Conservation (phyloP, 2,888 invertebrate genomes). For the Erebia aethiops region DNA sequence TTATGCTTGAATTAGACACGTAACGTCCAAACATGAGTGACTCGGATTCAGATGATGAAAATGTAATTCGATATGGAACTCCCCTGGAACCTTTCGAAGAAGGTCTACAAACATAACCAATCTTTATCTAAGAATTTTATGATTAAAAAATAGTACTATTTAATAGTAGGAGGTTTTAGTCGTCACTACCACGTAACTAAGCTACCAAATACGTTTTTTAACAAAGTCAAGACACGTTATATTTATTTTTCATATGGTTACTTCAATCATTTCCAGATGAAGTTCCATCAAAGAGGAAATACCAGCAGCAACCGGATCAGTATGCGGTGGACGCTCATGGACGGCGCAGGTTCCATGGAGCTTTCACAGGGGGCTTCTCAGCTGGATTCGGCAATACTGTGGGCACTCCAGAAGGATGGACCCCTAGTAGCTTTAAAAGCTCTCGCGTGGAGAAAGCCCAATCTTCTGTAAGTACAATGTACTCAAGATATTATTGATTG, state of each 20-base stretch:
- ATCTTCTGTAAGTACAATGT: conserved; percentile 55
- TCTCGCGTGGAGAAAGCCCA: conserved; percentile 86
- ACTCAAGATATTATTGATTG: no score
- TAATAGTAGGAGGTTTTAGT: no score
- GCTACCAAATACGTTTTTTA: no score
- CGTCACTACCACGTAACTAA: no score
- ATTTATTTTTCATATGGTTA: no score
- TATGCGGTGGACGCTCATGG: conserved; percentile 95
- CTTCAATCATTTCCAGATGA: conserved; percentile 82
- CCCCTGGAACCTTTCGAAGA: conserved; percentile 92
- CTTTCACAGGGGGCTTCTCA: conserved; percentile 98
- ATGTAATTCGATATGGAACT: conserved; percentile 89
- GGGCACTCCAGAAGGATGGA: conserved; percentile 97
- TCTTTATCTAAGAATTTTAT: not conserved
- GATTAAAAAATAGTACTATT: not conserved
- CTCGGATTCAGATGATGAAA: conserved; percentile 83
- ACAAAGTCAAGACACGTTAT: no score
- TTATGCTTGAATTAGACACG: not conserved
- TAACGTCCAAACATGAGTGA: conserved; percentile 6
- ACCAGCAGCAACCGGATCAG: conserved; percentile 89
- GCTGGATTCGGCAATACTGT: conserved; percentile 99
- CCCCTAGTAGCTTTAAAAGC: conserved; percentile 94
- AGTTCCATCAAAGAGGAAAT: conserved; percentile 90
- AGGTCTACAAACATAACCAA: conserved; percentile 58
- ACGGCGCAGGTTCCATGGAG: conserved; percentile 96